A percentile compares a stretch with the other conserved stretches of the same genome.
Conservation (phyloP, 2,888 invertebrate species). For the Pammene fasciana region DNA sequence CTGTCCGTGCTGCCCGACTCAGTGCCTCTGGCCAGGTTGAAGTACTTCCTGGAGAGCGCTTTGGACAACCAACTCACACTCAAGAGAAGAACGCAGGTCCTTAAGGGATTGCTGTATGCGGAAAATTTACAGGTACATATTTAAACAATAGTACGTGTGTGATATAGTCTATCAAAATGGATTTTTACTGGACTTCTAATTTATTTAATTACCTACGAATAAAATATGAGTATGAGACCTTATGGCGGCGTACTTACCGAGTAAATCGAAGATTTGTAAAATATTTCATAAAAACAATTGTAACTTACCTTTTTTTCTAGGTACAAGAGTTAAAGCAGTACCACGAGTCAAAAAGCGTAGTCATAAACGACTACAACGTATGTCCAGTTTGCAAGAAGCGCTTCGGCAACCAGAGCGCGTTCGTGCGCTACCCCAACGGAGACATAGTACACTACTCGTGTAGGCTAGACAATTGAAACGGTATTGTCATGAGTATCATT, state of each 20-base stretch:
- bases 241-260: too few species aligned
- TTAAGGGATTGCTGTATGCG: constrained; percentile 92
- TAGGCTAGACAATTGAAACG: constrained; percentile 54
- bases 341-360: constrained; percentile 91
- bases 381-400: constrained; percentile 97
- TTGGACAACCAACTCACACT: constrained; percentile 89
- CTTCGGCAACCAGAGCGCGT: constrained; percentile 96
- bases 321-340: constrained; percentile 90
- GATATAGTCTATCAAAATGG: too few species aligned
- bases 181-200: too few species aligned
- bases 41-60: constrained; percentile 91
- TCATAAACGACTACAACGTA: constrained; percentile 93
- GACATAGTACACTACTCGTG: constrained; percentile 97
- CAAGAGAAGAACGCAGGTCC: constrained; percentile 89
- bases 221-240: too few species aligned
- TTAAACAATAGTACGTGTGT: neutral
- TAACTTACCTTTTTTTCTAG: constrained; percentile 59
- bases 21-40: constrained; percentile 89
- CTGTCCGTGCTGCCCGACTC: constrained; percentile 91
- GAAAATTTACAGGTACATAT: constrained; percentile 92
- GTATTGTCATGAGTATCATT: neutral
- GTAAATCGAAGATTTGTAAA: too few species aligned
- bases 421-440: constrained; percentile 95
- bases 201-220: too few species aligned
- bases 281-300: too few species aligned